These are phyloP conservation scores for Sitta carolinensis DNA, from an alignment of 2,797 vertebrate species.

Conservation along the genomic window DNA sequence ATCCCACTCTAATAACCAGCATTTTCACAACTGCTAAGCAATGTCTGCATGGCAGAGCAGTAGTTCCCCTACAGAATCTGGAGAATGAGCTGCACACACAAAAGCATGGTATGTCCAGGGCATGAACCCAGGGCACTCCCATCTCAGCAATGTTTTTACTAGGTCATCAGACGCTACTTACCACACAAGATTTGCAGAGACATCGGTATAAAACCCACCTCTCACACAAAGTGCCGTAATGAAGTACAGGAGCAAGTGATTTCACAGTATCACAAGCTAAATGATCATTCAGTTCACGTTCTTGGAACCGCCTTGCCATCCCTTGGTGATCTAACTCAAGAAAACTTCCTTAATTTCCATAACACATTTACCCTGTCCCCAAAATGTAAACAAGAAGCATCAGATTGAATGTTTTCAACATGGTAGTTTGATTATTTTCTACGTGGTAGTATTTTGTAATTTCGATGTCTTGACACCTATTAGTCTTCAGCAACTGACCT, in stretches of 20 bases:
- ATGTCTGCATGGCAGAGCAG: not conserved
- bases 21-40: not conserved
- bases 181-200: not conserved
- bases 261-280: not conserved
- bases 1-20: not conserved
- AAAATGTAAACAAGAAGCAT: not conserved
- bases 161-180: not conserved
- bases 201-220: not conserved
- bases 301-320: accelerated
- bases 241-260: not conserved
- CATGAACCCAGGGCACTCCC: not conserved
- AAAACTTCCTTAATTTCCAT: not conserved
- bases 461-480: not conserved
- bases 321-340: not conserved
- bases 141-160: not conserved
- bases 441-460: not conserved
- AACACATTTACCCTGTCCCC: not conserved
- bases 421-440: not conserved
- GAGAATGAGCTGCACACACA: not conserved
- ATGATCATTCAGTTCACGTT: not conserved
- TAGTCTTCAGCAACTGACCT: not conserved
- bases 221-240: not conserved
- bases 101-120: not conserved
- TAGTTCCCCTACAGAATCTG: not conserved
- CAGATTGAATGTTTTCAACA: not conserved